Conservation (phyloP, 2,113 vertebrate species). For the Oxyruncus cristatus region DNA sequence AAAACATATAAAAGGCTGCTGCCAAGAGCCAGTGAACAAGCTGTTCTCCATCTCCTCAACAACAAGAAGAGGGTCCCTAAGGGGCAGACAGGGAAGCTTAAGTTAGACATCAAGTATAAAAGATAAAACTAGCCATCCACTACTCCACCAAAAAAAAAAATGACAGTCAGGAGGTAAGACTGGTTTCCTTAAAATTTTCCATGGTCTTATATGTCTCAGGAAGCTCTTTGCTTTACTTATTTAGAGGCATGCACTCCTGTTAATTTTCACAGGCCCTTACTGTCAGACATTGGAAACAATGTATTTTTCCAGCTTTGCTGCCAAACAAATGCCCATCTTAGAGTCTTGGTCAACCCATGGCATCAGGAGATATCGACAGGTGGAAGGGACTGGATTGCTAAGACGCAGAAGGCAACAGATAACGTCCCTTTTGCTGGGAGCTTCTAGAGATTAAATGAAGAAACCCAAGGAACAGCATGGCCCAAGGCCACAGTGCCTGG, state of each 20-base stretch:
- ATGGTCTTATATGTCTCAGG: not conserved
- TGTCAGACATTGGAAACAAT: not conserved
- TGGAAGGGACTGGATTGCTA: not conserved
- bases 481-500: not conserved
- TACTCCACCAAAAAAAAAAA: not conserved
- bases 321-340: not conserved
- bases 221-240: not conserved
- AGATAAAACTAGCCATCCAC: not conserved
- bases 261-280: not conserved
- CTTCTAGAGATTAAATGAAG: not conserved
- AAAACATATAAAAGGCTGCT: not conserved
- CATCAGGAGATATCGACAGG: fast-evolving
- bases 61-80: not conserved
- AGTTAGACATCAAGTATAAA: not conserved
- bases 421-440: not conserved
- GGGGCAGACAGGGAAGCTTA: not conserved
- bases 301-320: not conserved
- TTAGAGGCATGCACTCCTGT: not conserved
- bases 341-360: not conserved
- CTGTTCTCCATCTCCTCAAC: not conserved
- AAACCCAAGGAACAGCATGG: not conserved
- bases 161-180: not conserved
- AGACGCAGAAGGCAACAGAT: not conserved
- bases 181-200: not conserved
- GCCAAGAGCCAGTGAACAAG: not conserved